Conservation (phyloP, 1,140 invertebrate genomes). For the Augochlora pura region DNA sequence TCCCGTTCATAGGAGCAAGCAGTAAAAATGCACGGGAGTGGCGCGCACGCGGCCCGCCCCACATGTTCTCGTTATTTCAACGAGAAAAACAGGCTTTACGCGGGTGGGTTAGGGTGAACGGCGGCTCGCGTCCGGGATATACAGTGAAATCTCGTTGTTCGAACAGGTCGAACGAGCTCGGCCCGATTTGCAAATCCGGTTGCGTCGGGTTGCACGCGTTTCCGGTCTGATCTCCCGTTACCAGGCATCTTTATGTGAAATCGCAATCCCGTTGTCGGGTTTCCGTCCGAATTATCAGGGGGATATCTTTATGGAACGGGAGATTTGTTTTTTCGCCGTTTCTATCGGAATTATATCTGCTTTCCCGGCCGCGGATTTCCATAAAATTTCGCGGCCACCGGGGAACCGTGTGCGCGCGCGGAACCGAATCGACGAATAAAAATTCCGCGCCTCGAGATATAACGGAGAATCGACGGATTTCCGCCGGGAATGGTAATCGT, state of each 20-base stretch:
- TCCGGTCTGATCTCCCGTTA: background rate
- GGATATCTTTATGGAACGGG: background rate
- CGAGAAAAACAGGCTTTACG: background rate
- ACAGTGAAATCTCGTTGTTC: background rate
- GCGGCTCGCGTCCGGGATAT: background rate
- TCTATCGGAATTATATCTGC: background rate
- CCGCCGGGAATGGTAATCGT: background rate
- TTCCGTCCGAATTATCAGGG: background rate
- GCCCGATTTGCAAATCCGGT: constrained; percentile 2
- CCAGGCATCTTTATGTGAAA: background rate
- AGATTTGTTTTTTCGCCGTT: background rate
- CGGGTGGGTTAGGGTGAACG: background rate
- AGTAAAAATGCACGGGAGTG: background rate
- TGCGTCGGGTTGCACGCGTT: background rate
- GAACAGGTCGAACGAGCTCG: background rate
- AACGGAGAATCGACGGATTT: background rate
- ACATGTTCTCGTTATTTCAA: background rate
- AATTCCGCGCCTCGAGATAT: too few species aligned
- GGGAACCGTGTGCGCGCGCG: too few species aligned
- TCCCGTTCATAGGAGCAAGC: background rate
- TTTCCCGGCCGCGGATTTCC: background rate
- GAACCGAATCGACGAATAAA: too few species aligned
- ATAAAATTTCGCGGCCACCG: background rate
- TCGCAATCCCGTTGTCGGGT: background rate
- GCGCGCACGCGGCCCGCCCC: background rate